A percentile compares a stretch with the other conserved stretches of the same genome.
phyloP scores from a whole-genome alignment of 2,888 invertebrate species.

The Xestoiulus laeticollis region DNA sequence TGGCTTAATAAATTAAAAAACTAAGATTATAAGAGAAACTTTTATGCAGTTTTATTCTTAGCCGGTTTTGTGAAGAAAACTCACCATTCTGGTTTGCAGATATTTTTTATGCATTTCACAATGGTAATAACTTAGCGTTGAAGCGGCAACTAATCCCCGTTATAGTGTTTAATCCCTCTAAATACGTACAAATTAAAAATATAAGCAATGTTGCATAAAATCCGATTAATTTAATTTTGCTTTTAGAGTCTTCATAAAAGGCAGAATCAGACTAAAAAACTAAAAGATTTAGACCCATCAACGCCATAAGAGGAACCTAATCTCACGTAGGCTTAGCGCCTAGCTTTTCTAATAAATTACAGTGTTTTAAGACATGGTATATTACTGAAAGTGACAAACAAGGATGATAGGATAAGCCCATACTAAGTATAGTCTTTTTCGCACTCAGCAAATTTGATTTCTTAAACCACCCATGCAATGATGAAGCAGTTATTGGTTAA shows the following conservation, averaged over 20 bases:
- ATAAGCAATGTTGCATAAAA: not conserved
- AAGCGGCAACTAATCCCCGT: not conserved
- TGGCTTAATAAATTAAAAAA: too few relatives aligned
- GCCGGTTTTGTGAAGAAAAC: too few relatives aligned
- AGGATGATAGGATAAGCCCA: not conserved
- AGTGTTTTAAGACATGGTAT: not conserved
- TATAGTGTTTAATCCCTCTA: not conserved
- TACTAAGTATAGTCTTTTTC: too few relatives aligned
- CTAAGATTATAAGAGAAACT: too few relatives aligned
- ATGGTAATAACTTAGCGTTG: not conserved
- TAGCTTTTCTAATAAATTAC: not conserved
- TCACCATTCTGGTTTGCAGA: too few relatives aligned
- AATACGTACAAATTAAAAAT: not conserved
- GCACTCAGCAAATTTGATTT: not conserved
- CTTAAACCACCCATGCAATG: not conserved
- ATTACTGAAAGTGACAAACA: not conserved
- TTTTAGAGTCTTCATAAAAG: not conserved
- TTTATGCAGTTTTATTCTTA: too few relatives aligned
- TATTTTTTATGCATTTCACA: too few relatives aligned
- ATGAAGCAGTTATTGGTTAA: not conserved
- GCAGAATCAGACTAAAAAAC: not conserved
- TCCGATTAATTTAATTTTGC: not conserved
- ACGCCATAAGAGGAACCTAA: not conserved
- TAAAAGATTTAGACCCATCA: not conserved
- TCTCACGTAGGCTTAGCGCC: not conserved